phyloP scores from a whole-genome alignment of 2,888 invertebrate genomes.

The Brenthis daphne region DNA sequence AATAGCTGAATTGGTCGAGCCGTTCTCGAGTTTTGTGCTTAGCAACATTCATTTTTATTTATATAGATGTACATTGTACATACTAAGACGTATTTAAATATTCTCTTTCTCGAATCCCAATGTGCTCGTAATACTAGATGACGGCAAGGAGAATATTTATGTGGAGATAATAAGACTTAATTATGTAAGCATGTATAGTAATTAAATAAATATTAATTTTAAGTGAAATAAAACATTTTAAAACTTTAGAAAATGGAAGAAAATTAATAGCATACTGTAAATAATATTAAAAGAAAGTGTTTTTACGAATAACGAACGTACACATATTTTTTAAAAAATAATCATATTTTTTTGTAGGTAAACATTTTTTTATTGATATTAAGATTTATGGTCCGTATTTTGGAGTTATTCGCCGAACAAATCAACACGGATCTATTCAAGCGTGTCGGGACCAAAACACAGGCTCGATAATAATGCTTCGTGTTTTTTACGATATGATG shows the following conservation, averaged over 20 bases:
- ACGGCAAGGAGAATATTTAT: background rate
- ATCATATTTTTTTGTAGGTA: no score
- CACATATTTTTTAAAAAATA: no score
- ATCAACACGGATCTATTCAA: conserved; percentile 20
- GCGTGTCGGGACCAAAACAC: conserved; percentile 18
- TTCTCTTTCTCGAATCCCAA: background rate
- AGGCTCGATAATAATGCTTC: conserved; percentile 20
- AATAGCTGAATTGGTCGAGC: no score
- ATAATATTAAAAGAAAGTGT: background rate
- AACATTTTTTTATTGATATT: background rate
- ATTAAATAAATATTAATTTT: no score
- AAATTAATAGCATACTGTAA: background rate
- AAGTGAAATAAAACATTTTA: no score
- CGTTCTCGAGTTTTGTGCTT: no score
- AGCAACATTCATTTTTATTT: no score
- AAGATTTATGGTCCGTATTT: background rate
- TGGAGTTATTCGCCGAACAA: conserved; percentile 9
- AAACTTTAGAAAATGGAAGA: no score
- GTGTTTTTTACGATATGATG: conserved; percentile 32
- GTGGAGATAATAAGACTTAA: background rate
- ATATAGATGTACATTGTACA: no score
- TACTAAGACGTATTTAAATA: background rate
- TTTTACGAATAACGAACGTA: background rate
- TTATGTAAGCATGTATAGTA: background rate
- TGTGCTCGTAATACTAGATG: background rate